Evolutionary conservation across 2,797 vertebrate species (phyloP).

Genomic region (Falco biarmicus): DNA sequence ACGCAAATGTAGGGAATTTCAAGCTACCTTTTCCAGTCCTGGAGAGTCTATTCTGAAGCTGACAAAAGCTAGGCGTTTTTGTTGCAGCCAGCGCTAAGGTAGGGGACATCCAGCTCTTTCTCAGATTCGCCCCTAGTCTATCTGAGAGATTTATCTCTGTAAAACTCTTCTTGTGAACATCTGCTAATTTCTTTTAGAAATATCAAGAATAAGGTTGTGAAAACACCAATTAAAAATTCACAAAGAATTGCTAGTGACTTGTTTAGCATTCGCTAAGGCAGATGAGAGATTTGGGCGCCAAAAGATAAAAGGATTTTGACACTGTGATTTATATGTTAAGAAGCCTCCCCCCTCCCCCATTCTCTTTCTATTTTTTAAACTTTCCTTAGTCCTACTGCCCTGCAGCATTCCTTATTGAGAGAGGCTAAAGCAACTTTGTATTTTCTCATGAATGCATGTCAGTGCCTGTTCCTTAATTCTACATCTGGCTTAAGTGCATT

Average conservation of each 20-base stretch:
- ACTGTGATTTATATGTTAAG: constrained; percentile 68
- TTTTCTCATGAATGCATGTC: constrained; percentile 20
- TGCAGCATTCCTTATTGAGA: constrained; percentile 52
- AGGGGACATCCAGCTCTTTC: background rate
- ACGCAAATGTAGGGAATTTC: background rate
- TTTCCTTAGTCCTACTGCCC: constrained; percentile 51
- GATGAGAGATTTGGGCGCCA: constrained; percentile 68
- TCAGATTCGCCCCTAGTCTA: background rate
- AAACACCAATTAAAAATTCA: constrained; percentile 73
- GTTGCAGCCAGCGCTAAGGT: background rate
- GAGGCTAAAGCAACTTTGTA: constrained; percentile 46
- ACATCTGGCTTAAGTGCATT: constrained; percentile 31
- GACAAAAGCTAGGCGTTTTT: background rate
- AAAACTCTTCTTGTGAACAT: constrained; percentile 29
- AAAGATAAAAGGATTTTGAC: constrained; percentile 73
- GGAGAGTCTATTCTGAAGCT: background rate
- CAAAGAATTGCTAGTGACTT: constrained; percentile 64
- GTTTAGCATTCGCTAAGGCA: constrained; percentile 54
- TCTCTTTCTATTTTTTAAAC: constrained; percentile 46
- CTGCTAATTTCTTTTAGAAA: constrained; percentile 59
- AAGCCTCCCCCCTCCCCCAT: constrained; percentile 31
- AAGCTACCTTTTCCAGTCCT: background rate
- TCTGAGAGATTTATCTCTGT: constrained; percentile 2
- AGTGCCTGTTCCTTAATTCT: constrained; percentile 40
- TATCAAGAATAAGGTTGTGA: constrained; percentile 63